Conservation (phyloP, 2,113 vertebrate genomes). For the Syngnathoides biaculeatus region DNA sequence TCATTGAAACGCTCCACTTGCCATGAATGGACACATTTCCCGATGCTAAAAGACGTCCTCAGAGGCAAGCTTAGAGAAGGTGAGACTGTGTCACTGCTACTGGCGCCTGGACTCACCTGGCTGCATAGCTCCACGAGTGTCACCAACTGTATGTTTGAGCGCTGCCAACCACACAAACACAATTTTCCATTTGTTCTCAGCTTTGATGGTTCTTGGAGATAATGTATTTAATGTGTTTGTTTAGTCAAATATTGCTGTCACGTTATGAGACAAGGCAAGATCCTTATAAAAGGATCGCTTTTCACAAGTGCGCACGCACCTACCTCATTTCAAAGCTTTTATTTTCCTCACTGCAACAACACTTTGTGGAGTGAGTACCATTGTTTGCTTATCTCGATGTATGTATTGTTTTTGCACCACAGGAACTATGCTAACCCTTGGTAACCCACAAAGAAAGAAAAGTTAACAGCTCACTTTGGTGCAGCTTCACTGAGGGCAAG, state of each 20-base stretch:
- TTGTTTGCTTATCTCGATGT: conserved; percentile 6
- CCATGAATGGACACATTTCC: conserved; percentile 68
- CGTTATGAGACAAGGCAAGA: background rate
- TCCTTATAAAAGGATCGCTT: background rate
- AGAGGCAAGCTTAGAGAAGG: conserved; percentile 50
- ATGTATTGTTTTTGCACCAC: conserved; percentile 19
- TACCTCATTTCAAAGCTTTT: background rate
- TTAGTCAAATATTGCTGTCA: conserved; percentile 1
- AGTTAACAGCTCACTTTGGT: background rate
- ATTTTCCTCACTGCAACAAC: background rate
- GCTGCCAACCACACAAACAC: conserved; percentile 20
- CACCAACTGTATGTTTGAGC: conserved; percentile 35
- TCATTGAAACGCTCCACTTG: conserved; percentile 70
- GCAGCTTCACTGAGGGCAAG: conserved; percentile 65
- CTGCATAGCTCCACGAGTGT: conserved; percentile 43
- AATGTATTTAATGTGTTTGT: conserved; percentile 3
- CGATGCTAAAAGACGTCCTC: conserved; percentile 64
- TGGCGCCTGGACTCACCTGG: conserved; percentile 71
- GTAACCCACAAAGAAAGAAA: conserved; percentile 46
- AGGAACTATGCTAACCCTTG: conserved; percentile 31
- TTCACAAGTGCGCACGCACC: background rate
- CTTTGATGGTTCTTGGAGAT: conserved; percentile 8
- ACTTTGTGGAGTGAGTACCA: conserved; percentile 2
- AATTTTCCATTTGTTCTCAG: conserved; percentile 24
- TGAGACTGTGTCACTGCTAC: conserved; percentile 63